These are phyloP conservation scores for Cuniculus paca DNA, from an alignment of 2,797 vertebrate species.

Conservation along the genomic window DNA sequence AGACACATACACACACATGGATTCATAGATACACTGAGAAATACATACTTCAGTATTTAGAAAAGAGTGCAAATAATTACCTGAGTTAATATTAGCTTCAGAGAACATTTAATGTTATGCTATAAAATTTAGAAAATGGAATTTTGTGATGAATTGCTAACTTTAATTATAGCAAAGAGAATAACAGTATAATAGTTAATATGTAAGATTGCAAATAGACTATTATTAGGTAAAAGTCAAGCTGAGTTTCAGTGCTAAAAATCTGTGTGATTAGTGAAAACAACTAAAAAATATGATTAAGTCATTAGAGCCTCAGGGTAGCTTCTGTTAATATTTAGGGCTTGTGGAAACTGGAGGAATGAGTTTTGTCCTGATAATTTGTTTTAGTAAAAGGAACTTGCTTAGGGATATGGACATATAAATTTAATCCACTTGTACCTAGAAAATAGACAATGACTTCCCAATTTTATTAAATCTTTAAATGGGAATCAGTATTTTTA, in stretches of 20 bases:
- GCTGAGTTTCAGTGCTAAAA: constrained; percentile 40
- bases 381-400: not conserved
- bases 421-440: not conserved
- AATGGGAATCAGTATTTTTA: not conserved
- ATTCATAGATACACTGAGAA: not conserved
- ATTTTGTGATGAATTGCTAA: constrained; percentile 57
- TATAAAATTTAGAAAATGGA: constrained; percentile 63
- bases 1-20: not conserved
- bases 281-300: constrained; percentile 65
- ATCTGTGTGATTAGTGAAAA: constrained; percentile 43
- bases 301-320: not conserved
- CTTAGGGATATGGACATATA: not conserved
- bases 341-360: constrained; percentile 7
- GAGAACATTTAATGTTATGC: constrained; percentile 48
- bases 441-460: constrained; percentile 28
- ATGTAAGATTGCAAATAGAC: constrained; percentile 60
- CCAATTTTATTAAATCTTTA: constrained; percentile 10
- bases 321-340: not conserved
- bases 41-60: not conserved
- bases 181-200: constrained; percentile 54
- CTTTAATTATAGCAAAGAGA: constrained; percentile 72
- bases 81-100: constrained; percentile 43
- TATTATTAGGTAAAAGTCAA: constrained; percentile 67
- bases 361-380: not conserved
- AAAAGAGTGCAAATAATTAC: constrained; percentile 33